phyloP scores from a whole-genome alignment of 1,140 invertebrate genomes.

The Cheumatopsyche charites region DNA sequence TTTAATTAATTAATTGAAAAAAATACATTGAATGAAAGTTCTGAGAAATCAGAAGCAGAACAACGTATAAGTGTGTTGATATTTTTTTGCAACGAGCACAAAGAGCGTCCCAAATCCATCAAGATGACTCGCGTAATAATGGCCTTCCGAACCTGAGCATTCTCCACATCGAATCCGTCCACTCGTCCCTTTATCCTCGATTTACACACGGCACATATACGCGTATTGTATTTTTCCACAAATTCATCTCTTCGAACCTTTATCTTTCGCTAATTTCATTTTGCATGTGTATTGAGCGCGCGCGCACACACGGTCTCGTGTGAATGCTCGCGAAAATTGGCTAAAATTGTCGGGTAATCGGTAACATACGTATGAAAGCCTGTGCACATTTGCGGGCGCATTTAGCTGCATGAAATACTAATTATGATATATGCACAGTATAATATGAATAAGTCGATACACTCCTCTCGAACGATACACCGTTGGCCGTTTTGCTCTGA shows the following conservation, averaged over 20 bases:
- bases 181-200: no score
- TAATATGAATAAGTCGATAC: no score
- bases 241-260: neutral
- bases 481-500: conserved; percentile 28
- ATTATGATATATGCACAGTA: conserved; percentile 31
- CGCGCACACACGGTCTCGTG: conserved; percentile 17
- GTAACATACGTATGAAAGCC: conserved; percentile 43
- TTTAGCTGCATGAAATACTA: conserved; percentile 46
- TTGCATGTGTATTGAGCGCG: conserved; percentile 10
- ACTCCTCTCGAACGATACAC: neutral
- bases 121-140: neutral
- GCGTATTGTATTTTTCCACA: neutral
- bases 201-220: no score
- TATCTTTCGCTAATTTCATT: neutral
- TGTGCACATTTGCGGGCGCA: conserved; percentile 38
- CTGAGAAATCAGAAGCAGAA: no score
- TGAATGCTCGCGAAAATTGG: conserved; percentile 42
- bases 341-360: conserved; percentile 47
- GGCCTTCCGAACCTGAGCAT: neutral
- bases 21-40: no score
- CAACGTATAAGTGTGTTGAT: no score
- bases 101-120: no score
- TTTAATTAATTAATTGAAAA: no score
- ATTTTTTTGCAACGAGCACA: no score
- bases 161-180: neutral